Evolutionary conservation across 2,113 vertebrate genomes (phyloP), one percentile per base, ranked within the genome.

Genomic region (Tupaia chinensis): DNA sequence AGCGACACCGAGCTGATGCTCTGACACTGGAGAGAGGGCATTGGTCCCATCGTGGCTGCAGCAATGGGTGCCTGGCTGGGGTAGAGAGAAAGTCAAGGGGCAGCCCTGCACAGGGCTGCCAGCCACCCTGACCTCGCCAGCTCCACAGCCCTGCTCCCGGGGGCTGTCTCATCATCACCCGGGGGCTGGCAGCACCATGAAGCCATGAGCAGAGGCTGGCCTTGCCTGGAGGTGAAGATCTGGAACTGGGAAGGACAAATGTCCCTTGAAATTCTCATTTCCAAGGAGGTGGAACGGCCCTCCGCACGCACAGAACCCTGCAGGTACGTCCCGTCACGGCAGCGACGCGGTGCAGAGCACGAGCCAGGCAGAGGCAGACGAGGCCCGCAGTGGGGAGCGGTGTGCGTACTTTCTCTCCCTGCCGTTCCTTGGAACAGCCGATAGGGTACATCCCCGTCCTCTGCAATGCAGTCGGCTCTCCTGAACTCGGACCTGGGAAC

Each of bases 1-100:
- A 96, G 81, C 56, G 93, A 97, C 96, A 63, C 81, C 19, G 68
- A 7, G 58, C 44, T 0, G 44, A 85, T 5, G 72, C 58, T 25
- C 69, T 0, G 2, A 53, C 54, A 69, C 77, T 3, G 19, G 70
- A 0, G 12, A 29, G 19, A 44, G 54, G 9, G 9, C 20, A 12
- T 11, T 0, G 5, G 61, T 12, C 29, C 68, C 0, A 0, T 22
- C 1, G 76, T 3, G 65, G 81, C 76, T 82, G 77, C 2, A 25
- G 34, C 20, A 69, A 60, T 2, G 15, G 84, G 32, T 0, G 23
- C 16, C 54, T 15, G 5, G 44, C 0, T 15, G 87, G 12, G 69
- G 72, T 32, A 60, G 68, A 77, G 54, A 70, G 66, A 87, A 58
- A 58, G 12, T 53, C 63, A 11, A 10, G 29, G 27, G 16, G 72